These are phyloP conservation scores for Parnassius orleans DNA, from an alignment of 2,888 invertebrate species.

Conservation along the genomic window DNA sequence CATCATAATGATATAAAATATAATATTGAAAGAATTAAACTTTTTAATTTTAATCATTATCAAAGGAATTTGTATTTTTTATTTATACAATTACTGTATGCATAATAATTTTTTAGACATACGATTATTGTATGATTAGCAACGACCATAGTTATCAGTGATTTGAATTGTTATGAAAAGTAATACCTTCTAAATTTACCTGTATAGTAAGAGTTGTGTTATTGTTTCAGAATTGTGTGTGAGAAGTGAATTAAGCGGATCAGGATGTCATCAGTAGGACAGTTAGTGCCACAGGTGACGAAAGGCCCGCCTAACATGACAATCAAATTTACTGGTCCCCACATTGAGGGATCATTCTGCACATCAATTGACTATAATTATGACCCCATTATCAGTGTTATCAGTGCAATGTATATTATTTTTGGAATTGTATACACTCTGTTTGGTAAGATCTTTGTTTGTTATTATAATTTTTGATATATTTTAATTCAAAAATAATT, in stretches of 20 bases:
- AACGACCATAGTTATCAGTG: too few relatives aligned
- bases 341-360: slow-evolving; percentile 76
- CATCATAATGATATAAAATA: too few relatives aligned
- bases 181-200: too few relatives aligned
- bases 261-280: slow-evolving; percentile 71
- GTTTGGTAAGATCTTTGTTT: slow-evolving; percentile 82
- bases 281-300: slow-evolving; percentile 79
- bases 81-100: too few relatives aligned
- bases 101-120: too few relatives aligned
- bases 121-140: too few relatives aligned
- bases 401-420: slow-evolving; percentile 86
- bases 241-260: slow-evolving; percentile 7
- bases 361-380: slow-evolving; percentile 82
- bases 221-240: slow-evolving; percentile 15
- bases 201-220: not conserved
- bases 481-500: too few relatives aligned
- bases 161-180: too few relatives aligned
- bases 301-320: slow-evolving; percentile 68
- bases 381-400: slow-evolving; percentile 83
- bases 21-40: too few relatives aligned
- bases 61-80: too few relatives aligned
- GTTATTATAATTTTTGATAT: too few relatives aligned
- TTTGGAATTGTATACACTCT: slow-evolving; percentile 92
- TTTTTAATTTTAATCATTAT: too few relatives aligned
- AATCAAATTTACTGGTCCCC: slow-evolving; percentile 59